Percentiles rank a stretch among this genome's conserved stretches.
These are phyloP conservation scores for Xanthia icteritia DNA, from an alignment of 2,888 invertebrate species.

Conservation along the genomic window DNA sequence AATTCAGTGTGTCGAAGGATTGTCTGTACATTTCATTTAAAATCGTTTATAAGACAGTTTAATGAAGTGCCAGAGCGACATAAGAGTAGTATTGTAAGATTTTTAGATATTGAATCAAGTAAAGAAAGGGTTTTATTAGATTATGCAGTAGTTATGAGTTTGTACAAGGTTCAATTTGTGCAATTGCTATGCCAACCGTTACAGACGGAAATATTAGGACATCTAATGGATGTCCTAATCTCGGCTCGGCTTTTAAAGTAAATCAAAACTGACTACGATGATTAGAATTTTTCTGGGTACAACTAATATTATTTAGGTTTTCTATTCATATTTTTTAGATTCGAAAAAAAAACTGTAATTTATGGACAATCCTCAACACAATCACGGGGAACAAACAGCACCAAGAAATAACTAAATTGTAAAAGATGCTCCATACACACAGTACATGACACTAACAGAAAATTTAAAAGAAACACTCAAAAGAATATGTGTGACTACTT, in stretches of 20 bases:
- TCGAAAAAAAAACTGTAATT: conserved; percentile 9
- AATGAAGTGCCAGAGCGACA: neutral
- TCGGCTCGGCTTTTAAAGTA: neutral
- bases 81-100: neutral
- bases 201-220: neutral
- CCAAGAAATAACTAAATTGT: conserved; percentile 17
- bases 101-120: neutral
- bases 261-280: neutral
- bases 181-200: neutral
- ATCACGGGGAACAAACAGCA: conserved; percentile 35
- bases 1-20: conserved; percentile 7
- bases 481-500: conserved; percentile 49
- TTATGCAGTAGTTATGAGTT: neutral
- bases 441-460: conserved; percentile 60
- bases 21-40: conserved; percentile 28
- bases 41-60: neutral
- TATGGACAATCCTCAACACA: conserved; percentile 28
- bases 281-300: neutral
- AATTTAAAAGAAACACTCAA: conserved; percentile 40
- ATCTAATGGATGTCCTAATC: neutral
- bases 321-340: neutral
- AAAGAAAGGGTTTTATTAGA: neutral
- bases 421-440: conserved; percentile 49
- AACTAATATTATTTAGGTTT: neutral
- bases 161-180: neutral